Conservation (phyloP, 1,140 invertebrate genomes). For the Forficula auricularia region DNA sequence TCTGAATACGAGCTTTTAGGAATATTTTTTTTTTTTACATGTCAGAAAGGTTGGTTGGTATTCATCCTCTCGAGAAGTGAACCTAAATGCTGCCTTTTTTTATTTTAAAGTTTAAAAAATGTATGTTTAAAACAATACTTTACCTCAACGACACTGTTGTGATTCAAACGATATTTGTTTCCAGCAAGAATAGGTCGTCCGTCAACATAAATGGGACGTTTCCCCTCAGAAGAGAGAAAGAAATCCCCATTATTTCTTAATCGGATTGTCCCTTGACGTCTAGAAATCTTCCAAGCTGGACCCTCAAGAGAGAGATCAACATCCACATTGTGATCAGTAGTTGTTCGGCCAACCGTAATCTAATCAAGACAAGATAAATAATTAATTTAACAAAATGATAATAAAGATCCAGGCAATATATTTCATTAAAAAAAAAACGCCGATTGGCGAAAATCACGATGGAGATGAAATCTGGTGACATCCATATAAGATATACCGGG, state of each 20-base stretch:
- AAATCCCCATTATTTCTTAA: conserved; percentile 86
- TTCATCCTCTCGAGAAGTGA: too few relatives aligned
- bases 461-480: too few relatives aligned
- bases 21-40: too few relatives aligned
- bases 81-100: too few relatives aligned
- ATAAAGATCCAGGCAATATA: conserved; percentile 2
- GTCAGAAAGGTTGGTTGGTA: too few relatives aligned
- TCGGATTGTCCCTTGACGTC: conserved; percentile 75
- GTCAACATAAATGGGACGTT: conserved; percentile 83
- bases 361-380: conserved; percentile 21
- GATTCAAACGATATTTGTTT: conserved; percentile 70
- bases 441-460: too few relatives aligned
- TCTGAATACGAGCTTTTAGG: too few relatives aligned
- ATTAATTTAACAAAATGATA: conserved; percentile 8
- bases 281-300: conserved; percentile 65
- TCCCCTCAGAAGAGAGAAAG: conserved; percentile 86
- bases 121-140: conserved; percentile 8
- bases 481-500: too few relatives aligned
- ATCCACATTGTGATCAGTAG: conserved; percentile 78
- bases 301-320: conserved; percentile 89
- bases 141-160: conserved; percentile 91
- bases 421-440: conserved; percentile 3
- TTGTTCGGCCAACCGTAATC: conserved; percentile 81
- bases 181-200: conserved; percentile 71
- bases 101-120: too few relatives aligned